Conservation (phyloP, 2,113 vertebrate genomes). For the Sminthopsis crassicaudata region DNA sequence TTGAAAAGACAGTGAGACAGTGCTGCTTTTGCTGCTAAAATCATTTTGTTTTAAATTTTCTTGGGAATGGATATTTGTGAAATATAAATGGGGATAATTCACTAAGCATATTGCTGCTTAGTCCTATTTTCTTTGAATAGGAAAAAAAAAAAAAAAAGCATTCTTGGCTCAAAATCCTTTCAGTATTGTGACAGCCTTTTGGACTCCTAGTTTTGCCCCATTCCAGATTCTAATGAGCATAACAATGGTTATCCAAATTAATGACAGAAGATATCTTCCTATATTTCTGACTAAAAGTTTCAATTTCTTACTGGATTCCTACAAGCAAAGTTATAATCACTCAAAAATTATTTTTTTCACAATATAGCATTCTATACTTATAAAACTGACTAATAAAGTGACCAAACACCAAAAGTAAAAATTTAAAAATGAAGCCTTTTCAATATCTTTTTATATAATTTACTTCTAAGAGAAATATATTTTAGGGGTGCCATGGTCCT, state of each 20-base stretch:
- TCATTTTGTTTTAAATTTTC: neutral
- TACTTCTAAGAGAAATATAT: neutral
- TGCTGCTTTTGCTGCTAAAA: neutral
- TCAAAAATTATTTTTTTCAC: slow-evolving; percentile 50
- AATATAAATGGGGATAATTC: neutral
- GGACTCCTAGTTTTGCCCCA: slow-evolving; percentile 31
- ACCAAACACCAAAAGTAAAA: slow-evolving; percentile 22
- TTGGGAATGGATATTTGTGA: neutral
- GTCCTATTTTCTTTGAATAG: slow-evolving; percentile 44
- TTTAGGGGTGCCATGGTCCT: neutral
- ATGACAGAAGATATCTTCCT: slow-evolving; percentile 59
- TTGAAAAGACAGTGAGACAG: neutral
- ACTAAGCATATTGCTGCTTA: slow-evolving; percentile 31
- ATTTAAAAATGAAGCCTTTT: neutral
- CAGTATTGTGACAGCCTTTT: slow-evolving; percentile 27
- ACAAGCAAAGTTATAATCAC: slow-evolving; percentile 49
- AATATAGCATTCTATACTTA: slow-evolving; percentile 23
- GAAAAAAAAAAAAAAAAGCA: slow-evolving; percentile 32
- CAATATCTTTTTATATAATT: slow-evolving; percentile 18
- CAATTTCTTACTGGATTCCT: slow-evolving; percentile 34
- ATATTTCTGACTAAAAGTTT: slow-evolving; percentile 44
- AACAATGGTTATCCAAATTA: slow-evolving; percentile 49
- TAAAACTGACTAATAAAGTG: slow-evolving; percentile 38
- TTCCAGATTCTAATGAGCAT: slow-evolving; percentile 40
- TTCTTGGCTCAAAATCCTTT: slow-evolving; percentile 16